A percentile compares a stretch with the other conserved stretches of the same genome.
phyloP scores from a whole-genome alignment of 2,888 invertebrate genomes.

The Drosophila kanekoi region DNA sequence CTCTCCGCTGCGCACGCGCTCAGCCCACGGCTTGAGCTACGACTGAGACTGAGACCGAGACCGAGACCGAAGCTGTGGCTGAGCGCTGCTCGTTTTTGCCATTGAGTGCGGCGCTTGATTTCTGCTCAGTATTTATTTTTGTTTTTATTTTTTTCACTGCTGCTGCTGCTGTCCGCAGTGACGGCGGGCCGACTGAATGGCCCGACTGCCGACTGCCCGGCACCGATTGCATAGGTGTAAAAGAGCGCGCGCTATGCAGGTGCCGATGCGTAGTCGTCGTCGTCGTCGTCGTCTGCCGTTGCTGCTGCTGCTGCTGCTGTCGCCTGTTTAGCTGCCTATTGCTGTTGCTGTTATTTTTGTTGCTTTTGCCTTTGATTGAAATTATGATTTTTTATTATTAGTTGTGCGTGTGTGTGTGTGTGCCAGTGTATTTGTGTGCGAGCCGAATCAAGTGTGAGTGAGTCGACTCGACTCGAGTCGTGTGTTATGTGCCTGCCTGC shows the following conservation, averaged over 20 bases:
- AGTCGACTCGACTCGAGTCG: slow-evolving; percentile 37
- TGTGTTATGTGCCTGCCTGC: slow-evolving; percentile 15
- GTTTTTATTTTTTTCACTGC: slow-evolving; percentile 18
- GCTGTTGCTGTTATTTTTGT: slow-evolving; percentile 41
- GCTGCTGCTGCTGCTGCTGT: slow-evolving; percentile 39
- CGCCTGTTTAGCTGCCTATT: slow-evolving; percentile 46
- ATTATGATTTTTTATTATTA: slow-evolving; percentile 75
- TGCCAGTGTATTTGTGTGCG: slow-evolving; percentile 35
- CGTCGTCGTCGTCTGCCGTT: slow-evolving; percentile 30
- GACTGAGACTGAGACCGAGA: slow-evolving; percentile 37
- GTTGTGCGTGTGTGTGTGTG: slow-evolving; percentile 44
- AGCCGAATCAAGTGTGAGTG: slow-evolving; percentile 53
- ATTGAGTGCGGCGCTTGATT: slow-evolving; percentile 70
- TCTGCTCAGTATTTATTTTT: slow-evolving; percentile 45
- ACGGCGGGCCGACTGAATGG: slow-evolving; percentile 35
- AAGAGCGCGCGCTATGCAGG: slow-evolving; percentile 77
- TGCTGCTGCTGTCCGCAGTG: slow-evolving; percentile 36
- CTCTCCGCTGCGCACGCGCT: slow-evolving; percentile 68
- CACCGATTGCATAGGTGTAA: slow-evolving; percentile 73
- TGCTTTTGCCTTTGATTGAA: slow-evolving; percentile 74
- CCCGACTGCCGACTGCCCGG: slow-evolving; percentile 46
- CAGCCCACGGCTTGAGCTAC: slow-evolving; percentile 44
- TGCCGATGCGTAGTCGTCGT: slow-evolving; percentile 70
- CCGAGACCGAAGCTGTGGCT: slow-evolving; percentile 36
- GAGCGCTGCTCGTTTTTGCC: slow-evolving; percentile 45